Conservation (phyloP, 2,888 invertebrate species). For the Oscheius sp. region DNA sequence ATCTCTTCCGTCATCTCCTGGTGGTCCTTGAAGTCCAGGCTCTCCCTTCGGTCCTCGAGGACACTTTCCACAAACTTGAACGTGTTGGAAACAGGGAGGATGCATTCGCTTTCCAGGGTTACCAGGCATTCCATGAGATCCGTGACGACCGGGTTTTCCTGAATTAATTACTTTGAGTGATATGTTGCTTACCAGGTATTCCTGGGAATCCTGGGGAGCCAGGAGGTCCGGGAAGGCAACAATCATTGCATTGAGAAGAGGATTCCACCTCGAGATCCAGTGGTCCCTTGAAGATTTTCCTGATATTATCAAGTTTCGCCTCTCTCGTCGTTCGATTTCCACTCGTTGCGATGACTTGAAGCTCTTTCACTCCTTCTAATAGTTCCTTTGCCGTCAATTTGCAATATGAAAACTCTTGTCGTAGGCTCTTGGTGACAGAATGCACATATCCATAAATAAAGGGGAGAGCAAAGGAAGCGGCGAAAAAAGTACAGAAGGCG, state of each 20-base stretch:
- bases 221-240: conserved; percentile 62
- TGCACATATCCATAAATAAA: conserved; percentile 40
- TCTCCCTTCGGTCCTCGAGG: conserved; percentile 47
- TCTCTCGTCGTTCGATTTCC: conserved; percentile 26
- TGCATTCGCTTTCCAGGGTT: conserved; percentile 31
- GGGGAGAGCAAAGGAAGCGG: conserved; percentile 40
- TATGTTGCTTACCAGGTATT: background rate
- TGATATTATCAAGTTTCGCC: conserved; percentile 32
- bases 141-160: conserved; percentile 10
- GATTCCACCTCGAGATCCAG: background rate
- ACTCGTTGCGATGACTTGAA: conserved; percentile 4
- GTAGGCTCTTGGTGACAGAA: conserved; percentile 29
- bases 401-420: conserved; percentile 34
- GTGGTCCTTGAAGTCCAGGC: conserved; percentile 36
- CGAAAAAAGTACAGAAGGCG: conserved; percentile 30
- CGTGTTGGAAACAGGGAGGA: conserved; percentile 33
- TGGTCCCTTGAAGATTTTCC: conserved; percentile 27
- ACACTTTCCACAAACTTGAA: conserved; percentile 37
- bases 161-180: background rate
- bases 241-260: conserved; percentile 43
- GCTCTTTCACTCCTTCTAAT: conserved; percentile 35
- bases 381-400: conserved; percentile 37
- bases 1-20: conserved; percentile 33
- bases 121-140: conserved; percentile 25
- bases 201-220: conserved; percentile 32